phyloP scores from a whole-genome alignment of 1,140 invertebrate genomes.

The Platorchestia sp. region DNA sequence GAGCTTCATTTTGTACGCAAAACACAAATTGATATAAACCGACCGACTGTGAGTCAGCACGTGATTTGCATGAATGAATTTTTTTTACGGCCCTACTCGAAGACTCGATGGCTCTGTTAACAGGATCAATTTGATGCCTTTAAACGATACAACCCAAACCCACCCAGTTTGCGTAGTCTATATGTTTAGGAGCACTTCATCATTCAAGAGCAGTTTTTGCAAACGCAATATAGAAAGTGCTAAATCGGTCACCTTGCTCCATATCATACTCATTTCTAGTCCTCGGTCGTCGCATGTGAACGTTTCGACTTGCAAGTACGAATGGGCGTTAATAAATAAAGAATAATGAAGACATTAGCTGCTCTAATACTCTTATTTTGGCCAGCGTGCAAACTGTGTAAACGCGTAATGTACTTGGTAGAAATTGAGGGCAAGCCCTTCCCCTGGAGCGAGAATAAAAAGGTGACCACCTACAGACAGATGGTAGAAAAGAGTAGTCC shows the following conservation, averaged over 20 bases:
- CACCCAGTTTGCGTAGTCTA: neutral
- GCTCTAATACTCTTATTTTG: neutral
- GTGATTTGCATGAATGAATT: neutral
- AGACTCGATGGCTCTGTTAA: neutral
- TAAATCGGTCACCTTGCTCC: neutral
- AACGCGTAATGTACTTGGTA: neutral
- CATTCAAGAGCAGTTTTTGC: neutral
- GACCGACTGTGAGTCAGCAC: neutral
- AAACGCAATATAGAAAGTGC: neutral
- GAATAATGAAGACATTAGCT: too few species aligned
- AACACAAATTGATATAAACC: neutral
- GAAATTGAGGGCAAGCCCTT: neutral
- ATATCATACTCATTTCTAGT: neutral
- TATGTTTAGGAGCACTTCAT: neutral
- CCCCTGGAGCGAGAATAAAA: neutral
- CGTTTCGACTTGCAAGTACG: neutral
- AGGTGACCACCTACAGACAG: neutral
- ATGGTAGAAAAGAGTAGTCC: neutral
- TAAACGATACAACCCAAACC: neutral
- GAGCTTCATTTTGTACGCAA: neutral
- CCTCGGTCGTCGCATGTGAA: neutral
- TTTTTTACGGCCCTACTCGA: neutral
- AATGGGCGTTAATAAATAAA: neutral
- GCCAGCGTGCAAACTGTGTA: neutral
- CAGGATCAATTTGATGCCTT: neutral